phyloP scores from a whole-genome alignment of 2,797 vertebrate genomes.

The Hyperoplus lanceolatus region DNA sequence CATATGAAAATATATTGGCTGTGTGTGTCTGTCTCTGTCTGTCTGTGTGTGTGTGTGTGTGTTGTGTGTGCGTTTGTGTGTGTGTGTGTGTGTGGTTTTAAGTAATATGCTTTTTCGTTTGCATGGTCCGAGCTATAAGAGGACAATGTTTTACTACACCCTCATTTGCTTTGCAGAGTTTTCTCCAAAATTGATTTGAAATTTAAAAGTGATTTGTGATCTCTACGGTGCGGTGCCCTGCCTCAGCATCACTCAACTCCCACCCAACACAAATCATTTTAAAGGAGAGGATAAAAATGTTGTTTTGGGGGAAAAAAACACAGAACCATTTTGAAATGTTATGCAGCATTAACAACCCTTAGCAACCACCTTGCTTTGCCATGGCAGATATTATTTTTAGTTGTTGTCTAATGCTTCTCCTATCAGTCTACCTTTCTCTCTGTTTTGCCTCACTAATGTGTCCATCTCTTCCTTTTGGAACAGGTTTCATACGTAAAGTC shows the following conservation, averaged over 20 bases:
- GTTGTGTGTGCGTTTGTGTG: too few relatives aligned
- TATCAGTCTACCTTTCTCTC: constrained; percentile 2
- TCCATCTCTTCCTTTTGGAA: constrained; percentile 18
- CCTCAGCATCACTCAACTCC: constrained; percentile 42
- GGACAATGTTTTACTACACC: constrained; percentile 34
- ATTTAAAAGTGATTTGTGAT: constrained; percentile 60
- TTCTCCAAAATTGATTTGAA: constrained; percentile 65
- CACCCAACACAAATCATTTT: constrained; percentile 46
- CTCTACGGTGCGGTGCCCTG: constrained; percentile 14
- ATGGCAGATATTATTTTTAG: constrained; percentile 13
- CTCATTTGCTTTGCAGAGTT: constrained; percentile 51
- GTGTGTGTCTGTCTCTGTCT: too few relatives aligned
- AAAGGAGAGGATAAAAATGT: constrained; percentile 46
- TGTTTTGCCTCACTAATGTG: constrained; percentile 4
- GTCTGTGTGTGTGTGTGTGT: too few relatives aligned
- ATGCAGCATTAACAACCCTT: constrained; percentile 34
- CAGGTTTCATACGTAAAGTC: constrained; percentile 87
- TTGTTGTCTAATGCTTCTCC: not conserved
- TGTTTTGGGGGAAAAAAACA: constrained; percentile 41
- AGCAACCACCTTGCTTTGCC: constrained; percentile 14
- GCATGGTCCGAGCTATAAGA: constrained; percentile 7
- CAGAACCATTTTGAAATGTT: constrained; percentile 33
- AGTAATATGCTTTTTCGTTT: constrained; percentile 17
- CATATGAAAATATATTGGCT: too few relatives aligned
- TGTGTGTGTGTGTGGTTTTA: too few relatives aligned